A percentile compares a stretch with the other conserved stretches of the same genome.
Conservation (phyloP, 2,888 invertebrate species). For the Spisula solida region DNA sequence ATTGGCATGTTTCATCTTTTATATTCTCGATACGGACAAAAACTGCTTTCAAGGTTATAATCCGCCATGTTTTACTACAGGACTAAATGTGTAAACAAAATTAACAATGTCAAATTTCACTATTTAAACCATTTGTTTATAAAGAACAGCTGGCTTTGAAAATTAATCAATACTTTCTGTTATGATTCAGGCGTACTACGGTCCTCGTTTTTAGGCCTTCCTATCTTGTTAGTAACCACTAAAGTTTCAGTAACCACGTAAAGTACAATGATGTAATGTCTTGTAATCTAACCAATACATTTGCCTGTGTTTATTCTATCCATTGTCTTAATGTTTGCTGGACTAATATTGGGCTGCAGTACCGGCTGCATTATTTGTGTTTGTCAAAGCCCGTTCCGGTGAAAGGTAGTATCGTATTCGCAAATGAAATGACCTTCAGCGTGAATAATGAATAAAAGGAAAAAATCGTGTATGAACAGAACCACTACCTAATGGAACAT, state of each 20-base stretch:
- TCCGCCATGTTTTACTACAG: not conserved
- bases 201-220: not conserved
- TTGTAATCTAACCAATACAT: not conserved
- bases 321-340: slow-evolving; percentile 10
- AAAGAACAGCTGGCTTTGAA: not conserved
- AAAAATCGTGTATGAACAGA: not conserved
- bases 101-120: not conserved
- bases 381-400: not conserved
- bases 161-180: not conserved
- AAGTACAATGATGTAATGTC: not conserved
- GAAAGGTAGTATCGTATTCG: not conserved
- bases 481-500: not conserved
- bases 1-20: too few species aligned
- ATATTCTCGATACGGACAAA: too few species aligned
- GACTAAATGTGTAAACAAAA: not conserved
- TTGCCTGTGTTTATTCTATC: not conserved
- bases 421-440: not conserved
- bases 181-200: not conserved
- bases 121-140: not conserved
- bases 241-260: not conserved
- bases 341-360: slow-evolving; percentile 24
- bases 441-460: not conserved
- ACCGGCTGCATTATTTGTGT: not conserved
- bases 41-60: not conserved
- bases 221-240: not conserved